A percentile compares a stretch with the other conserved stretches of the same genome.
Conservation (phyloP, 1,140 invertebrate genomes). For the Archivesica marissinica region DNA sequence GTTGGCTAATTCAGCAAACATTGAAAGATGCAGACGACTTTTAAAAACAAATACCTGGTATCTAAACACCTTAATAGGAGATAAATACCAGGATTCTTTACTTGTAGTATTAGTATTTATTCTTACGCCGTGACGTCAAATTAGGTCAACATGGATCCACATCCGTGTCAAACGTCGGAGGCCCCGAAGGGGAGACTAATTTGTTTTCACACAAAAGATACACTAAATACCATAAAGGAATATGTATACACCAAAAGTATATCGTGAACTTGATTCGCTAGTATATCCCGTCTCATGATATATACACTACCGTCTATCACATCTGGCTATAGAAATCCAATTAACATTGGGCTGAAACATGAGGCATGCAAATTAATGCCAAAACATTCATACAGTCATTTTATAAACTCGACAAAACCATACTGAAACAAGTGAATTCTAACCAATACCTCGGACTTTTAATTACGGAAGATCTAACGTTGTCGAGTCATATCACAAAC, state of each 20-base stretch:
- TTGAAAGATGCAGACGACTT: not conserved
- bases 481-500: too few relatives aligned
- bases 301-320: too few relatives aligned
- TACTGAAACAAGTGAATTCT: too few relatives aligned
- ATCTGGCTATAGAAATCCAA: too few relatives aligned
- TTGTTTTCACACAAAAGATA: not conserved
- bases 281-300: too few relatives aligned
- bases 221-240: not conserved
- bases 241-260: not conserved
- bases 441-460: too few relatives aligned
- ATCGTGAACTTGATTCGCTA: not conserved
- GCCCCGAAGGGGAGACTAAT: not conserved
- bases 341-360: too few relatives aligned
- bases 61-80: not conserved
- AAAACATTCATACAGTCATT: too few relatives aligned
- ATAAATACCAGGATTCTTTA: not conserved
- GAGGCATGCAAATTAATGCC: too few relatives aligned
- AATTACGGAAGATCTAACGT: too few relatives aligned
- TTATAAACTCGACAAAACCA: too few relatives aligned
- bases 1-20: not conserved
- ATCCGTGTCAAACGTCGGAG: slow-evolving; percentile 20
- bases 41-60: not conserved
- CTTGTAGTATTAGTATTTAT: slow-evolving; percentile 29
- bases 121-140: slow-evolving; percentile 33
- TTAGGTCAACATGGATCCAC: slow-evolving; percentile 10